Percentiles rank a stretch among this genome's conserved stretches.
Conservation (phyloP, 2,113 vertebrate species). For the Rhombomys opimus region DNA sequence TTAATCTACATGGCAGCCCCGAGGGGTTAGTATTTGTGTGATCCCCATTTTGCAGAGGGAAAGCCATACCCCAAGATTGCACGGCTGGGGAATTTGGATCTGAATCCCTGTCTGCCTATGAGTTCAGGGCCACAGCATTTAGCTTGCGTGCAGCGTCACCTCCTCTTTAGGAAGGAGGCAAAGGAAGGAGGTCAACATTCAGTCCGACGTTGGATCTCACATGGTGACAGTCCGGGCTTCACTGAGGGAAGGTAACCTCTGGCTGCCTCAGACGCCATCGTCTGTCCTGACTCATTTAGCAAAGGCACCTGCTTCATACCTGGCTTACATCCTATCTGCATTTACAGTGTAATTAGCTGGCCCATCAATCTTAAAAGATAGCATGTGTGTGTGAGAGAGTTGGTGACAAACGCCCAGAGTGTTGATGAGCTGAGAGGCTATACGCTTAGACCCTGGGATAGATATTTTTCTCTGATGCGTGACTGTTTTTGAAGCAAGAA, state of each 20-base stretch:
- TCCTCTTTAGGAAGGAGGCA: neutral
- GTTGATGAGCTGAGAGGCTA: neutral
- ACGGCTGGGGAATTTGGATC: neutral
- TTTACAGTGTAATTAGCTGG: neutral
- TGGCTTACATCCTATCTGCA: neutral
- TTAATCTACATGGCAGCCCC: neutral
- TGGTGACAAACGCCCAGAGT: neutral
- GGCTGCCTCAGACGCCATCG: too few species aligned
- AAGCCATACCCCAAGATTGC: neutral
- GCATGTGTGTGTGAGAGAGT: neutral
- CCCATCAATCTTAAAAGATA: neutral
- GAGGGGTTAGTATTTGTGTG: neutral
- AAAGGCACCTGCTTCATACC: neutral
- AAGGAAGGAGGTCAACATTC: neutral
- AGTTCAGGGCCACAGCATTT: neutral
- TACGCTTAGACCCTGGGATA: neutral
- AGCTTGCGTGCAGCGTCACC: neutral
- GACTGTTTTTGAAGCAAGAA: neutral
- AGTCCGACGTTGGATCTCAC: neutral
- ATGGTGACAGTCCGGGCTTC: neutral
- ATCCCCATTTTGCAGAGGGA: neutral
- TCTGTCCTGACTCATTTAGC: neutral
- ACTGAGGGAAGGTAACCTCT: neutral
- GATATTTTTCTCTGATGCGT: constrained; percentile 46
- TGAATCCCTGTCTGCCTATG: neutral